Evolutionary conservation across 2,113 vertebrate genomes (phyloP), one percentile per base, ranked within the genome.

Genomic region (Martes martes): DNA sequence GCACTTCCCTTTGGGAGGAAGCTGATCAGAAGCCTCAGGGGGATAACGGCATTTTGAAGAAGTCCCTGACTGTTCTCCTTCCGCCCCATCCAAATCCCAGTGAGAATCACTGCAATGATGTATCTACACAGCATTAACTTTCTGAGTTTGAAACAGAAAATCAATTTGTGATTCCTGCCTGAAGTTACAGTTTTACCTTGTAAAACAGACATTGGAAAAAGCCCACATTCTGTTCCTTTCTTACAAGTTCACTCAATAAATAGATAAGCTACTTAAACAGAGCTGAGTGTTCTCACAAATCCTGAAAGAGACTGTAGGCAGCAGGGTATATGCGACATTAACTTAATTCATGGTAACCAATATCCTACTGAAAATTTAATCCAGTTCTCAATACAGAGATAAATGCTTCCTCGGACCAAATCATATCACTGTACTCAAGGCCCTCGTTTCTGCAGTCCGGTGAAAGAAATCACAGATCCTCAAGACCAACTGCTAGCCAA

Each of bases 111-210:
- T 76, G 36, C 36, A 92, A 81, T 36, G 16, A 93, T 59, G 55
- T 21, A 61, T 33, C 76, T 63, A 83, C 28, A 36, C 71, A 83
- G 71, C 39, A 55, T 36, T 69, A 85, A 89, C 79, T 13, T 47
- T 87, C 85, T 91, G 47, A 55, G 63, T 94, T 52, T 89, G 81
- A 96, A 96, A 78, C 52, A 87, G 69, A 86, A 89, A 85, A 91
- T 52, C 36, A 59, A 91, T 61, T 21, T 80, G 45, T 50, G 42
- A 36, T 24, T 91, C 65, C 57, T 71, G 71, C n/a, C 55, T 50
- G 36, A 71, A 88, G 31, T 76, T 88, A 93, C 74, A 42, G 87
- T 92, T 93, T 95, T 91, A 93, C 59, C 14, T 92, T 94, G 52
- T 59, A 63, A 95, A 31, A 52, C 0, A 94, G 80, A 78, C 50